A percentile compares a stretch with the other conserved stretches of the same genome.
Evolutionary conservation across 2,113 vertebrate genomes (phyloP).

Genomic region (Mobula birostris): DNA sequence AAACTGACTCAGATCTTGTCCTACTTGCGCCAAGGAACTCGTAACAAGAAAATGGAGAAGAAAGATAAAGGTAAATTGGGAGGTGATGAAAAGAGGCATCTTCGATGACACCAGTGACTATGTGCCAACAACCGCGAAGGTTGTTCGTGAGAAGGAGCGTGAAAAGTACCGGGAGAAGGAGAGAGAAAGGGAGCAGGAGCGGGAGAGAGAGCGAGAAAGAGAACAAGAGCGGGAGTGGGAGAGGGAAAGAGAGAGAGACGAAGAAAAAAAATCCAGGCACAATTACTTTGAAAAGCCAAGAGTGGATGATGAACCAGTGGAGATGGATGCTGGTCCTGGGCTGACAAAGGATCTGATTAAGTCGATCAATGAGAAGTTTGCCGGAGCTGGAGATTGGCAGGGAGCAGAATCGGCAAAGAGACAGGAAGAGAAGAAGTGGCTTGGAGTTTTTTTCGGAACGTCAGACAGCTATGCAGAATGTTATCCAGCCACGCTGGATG

Average conservation of each 20-base stretch:
- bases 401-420: too few species aligned
- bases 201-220: conserved; percentile 60
- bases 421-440: too few species aligned
- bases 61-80: conserved; percentile 80
- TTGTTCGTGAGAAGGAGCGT: conserved; percentile 77
- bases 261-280: conserved; percentile 84
- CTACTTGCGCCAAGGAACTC: conserved; percentile 88
- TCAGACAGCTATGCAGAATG: too few species aligned
- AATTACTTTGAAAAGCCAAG: conserved; percentile 92
- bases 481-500: conserved; percentile 74
- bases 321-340: too few species aligned
- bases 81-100: conserved; percentile 54
- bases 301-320: conserved; percentile 68
- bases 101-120: conserved; percentile 97
- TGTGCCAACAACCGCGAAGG: conserved; percentile 70
- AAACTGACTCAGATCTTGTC: conserved; percentile 97
- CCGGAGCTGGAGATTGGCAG: too few species aligned
- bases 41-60: conserved; percentile 96
- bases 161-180: conserved; percentile 69
- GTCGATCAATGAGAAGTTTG: too few species aligned
- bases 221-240: conserved; percentile 63
- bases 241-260: conserved; percentile 53
- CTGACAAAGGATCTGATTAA: too few species aligned
- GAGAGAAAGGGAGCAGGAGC: conserved; percentile 55
- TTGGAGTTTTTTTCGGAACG: too few species aligned